These are phyloP conservation scores for Calypte anna DNA, from an alignment of 2,113 vertebrate genomes.

Conservation along the genomic window DNA sequence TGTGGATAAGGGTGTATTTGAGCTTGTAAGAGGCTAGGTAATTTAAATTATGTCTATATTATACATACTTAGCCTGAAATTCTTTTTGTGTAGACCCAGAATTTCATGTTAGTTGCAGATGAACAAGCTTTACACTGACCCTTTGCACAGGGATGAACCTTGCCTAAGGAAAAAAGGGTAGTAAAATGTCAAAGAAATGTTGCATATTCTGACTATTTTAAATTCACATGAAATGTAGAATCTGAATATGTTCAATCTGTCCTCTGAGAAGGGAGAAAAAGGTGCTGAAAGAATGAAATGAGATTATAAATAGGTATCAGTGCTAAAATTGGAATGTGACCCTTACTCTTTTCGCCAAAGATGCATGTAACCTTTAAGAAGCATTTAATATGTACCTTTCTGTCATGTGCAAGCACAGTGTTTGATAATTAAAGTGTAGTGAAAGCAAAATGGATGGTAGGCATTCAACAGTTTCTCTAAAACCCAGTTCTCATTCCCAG, in stretches of 20 bases:
- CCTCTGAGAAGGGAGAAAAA: not conserved
- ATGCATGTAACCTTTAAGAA: not conserved
- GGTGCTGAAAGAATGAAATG: not conserved
- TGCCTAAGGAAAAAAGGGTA: conserved; percentile 3
- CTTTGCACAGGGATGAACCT: conserved; percentile 18
- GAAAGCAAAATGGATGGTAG: not conserved
- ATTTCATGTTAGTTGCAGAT: not conserved
- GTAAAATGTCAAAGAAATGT: conserved; percentile 3
- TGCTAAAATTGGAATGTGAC: not conserved
- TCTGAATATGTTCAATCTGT: not conserved
- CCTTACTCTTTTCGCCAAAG: not conserved
- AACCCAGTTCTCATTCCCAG: rapidly evolving
- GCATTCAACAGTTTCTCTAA: not conserved
- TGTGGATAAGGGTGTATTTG: not conserved
- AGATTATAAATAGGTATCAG: not conserved
- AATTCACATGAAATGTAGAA: not conserved
- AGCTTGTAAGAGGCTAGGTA: not conserved
- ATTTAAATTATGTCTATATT: not conserved
- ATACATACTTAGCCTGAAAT: not conserved
- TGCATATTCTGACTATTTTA: not conserved
- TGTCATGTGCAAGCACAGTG: not conserved
- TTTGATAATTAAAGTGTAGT: not conserved
- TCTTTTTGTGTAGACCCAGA: not conserved
- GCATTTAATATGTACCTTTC: not conserved
- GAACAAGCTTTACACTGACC: not conserved